Evolutionary conservation across 1,140 invertebrate genomes (phyloP).

Genomic region (Eueides isabella): DNA sequence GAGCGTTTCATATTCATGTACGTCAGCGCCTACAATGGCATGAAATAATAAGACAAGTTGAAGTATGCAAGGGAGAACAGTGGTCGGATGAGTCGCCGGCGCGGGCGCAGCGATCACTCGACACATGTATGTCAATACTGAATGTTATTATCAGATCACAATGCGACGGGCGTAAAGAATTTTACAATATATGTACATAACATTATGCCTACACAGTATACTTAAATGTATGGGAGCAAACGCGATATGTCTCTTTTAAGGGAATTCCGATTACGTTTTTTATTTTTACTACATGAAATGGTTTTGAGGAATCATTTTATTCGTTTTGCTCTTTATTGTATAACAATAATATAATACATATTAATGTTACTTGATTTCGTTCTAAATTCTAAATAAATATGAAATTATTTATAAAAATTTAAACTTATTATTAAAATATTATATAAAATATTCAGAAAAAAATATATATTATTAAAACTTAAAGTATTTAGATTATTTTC

Average conservation of each 20-base stretch:
- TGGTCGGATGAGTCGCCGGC: constrained; percentile 42
- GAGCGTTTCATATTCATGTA: constrained; percentile 74
- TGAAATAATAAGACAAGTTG: constrained; percentile 47
- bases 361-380: too few relatives aligned
- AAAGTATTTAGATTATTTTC: too few relatives aligned
- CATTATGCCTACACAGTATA: neutral
- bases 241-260: constrained; percentile 24
- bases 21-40: constrained; percentile 63
- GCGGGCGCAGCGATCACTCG: constrained; percentile 30
- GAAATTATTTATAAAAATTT: too few relatives aligned
- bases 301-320: neutral
- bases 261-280: neutral
- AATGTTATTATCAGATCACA: constrained; percentile 37
- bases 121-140: constrained; percentile 35
- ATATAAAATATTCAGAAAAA: too few relatives aligned
- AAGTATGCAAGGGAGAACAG: constrained; percentile 43
- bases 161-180: constrained; percentile 26
- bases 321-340: neutral
- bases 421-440: too few relatives aligned
- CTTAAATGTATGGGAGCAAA: constrained; percentile 1
- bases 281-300: neutral
- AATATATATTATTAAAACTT: too few relatives aligned
- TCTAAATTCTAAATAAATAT: too few relatives aligned
- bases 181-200: constrained; percentile 22
- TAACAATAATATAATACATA: neutral